Evolutionary conservation across 2,888 invertebrate species (phyloP), one percentile per base, ranked within the genome.

Genomic region (Seladonia tumulorum): DNA sequence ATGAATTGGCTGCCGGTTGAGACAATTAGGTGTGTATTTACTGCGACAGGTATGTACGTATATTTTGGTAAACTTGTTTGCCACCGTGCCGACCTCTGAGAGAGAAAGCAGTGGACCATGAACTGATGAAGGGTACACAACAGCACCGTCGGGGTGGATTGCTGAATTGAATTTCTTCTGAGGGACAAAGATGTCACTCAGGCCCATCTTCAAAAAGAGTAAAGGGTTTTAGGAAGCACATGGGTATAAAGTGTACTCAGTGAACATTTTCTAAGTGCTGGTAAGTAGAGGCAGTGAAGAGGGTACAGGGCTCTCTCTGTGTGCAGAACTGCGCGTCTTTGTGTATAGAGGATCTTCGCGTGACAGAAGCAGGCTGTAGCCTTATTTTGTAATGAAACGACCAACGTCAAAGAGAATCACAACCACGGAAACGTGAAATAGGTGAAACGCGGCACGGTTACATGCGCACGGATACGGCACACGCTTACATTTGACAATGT

Each of bases 281-380:
- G 88, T 84, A 89, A 89, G 88, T 81, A 88, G 81, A 84, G 76
- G 84, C 83, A 83, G 79, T 72, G 82, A 83, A 86, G 83, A 87
- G 86, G 82, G 86, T 83, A 76, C 73, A 66, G 74, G 83, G 71
- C 76, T 84, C 74, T 57, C 75, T 82, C 16, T 82, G 82, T 74
- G 73, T 72, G 78, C 71, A 25, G 57, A 73, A 81, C 68, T 71
- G 53, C 68, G 49, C 45, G 68, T 74, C 73, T 81, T 81, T 80
- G 74, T 77, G 71, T 57, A 70, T 39, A 53, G 63, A 70, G 49
- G 45, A 66, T 73, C 57, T 83, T 66, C 72, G 82, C 74, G 77
- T 68, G 47, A 85, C 83, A 42, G 68, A 74, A 80, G 79, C 83
- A 66, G 72, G 60, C 72, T 76, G 47, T 78, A 79, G 78, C 76